phyloP scores from a whole-genome alignment of 2,797 vertebrate species.

The Sebastes paucispinis region DNA sequence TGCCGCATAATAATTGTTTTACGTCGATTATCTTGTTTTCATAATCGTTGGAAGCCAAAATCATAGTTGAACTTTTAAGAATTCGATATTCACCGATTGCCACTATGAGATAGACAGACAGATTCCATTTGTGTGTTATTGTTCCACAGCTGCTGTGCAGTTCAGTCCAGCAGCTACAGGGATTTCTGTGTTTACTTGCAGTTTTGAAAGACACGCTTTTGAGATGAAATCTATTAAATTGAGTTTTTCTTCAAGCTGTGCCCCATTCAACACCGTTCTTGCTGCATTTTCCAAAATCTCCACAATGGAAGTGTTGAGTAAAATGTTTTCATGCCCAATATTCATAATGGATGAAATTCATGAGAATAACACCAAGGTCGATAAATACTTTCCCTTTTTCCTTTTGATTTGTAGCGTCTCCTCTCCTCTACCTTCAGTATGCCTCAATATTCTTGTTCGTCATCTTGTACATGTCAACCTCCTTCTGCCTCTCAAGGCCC shows the following conservation, averaged over 20 bases:
- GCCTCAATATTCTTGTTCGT: neutral
- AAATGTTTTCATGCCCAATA: neutral
- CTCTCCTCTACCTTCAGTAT: neutral
- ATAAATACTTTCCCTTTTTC: neutral
- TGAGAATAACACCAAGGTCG: neutral
- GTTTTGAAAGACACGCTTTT: neutral
- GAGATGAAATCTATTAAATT: slow-evolving; percentile 4
- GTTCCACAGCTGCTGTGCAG: neutral
- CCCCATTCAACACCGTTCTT: neutral
- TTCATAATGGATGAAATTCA: neutral
- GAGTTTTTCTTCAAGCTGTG: neutral
- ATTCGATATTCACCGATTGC: neutral
- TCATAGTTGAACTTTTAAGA: too few species aligned
- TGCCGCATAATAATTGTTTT: too few species aligned
- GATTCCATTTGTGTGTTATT: neutral
- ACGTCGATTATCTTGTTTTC: too few species aligned
- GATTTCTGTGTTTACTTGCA: neutral
- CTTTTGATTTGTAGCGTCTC: neutral
- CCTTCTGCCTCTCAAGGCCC: neutral
- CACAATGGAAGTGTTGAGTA: neutral
- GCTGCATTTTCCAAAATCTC: neutral
- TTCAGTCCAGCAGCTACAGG: neutral
- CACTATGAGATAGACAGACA: neutral
- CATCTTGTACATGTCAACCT: neutral
- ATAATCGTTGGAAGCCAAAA: too few species aligned